Evolutionary conservation across 2,797 vertebrate genomes (phyloP).

Genomic region (Sternotherus odoratus): DNA sequence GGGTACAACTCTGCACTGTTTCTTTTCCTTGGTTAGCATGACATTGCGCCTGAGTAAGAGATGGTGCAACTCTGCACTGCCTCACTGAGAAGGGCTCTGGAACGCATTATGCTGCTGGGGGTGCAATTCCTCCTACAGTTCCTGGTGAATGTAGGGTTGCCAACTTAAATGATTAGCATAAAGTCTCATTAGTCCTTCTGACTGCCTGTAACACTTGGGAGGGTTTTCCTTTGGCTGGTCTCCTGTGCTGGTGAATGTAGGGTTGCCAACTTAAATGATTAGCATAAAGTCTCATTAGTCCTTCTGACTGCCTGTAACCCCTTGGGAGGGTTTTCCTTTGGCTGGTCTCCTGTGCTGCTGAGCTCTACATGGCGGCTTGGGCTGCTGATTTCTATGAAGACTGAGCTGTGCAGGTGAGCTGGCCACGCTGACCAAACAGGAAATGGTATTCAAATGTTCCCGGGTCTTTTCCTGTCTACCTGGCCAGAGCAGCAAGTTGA

Average conservation of each 20-base stretch:
- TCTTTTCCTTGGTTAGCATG: not conserved
- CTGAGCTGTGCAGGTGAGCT: too few species aligned
- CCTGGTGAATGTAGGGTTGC: not conserved
- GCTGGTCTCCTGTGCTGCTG: too few species aligned
- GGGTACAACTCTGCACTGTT: too few species aligned
- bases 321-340: too few species aligned
- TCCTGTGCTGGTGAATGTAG: too few species aligned
- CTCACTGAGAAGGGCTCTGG: not conserved
- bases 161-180: not conserved
- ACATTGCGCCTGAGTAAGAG: not conserved
- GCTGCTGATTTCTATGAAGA: too few species aligned
- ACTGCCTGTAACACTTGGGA: not conserved
- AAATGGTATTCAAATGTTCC: too few species aligned
- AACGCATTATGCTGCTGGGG: not conserved
- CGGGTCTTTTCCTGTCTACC: too few species aligned
- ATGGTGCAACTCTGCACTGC: not conserved
- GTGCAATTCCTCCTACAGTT: not conserved
- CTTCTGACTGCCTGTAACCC: not conserved
- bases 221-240: too few species aligned
- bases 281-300: not conserved
- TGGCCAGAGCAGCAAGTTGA: too few species aligned
- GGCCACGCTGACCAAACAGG: too few species aligned
- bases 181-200: not conserved
- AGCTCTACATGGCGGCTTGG: too few species aligned
- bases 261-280: not conserved